These are phyloP conservation scores for Eira barbara DNA, from an alignment of 2,113 vertebrate genomes.

Conservation along the genomic window DNA sequence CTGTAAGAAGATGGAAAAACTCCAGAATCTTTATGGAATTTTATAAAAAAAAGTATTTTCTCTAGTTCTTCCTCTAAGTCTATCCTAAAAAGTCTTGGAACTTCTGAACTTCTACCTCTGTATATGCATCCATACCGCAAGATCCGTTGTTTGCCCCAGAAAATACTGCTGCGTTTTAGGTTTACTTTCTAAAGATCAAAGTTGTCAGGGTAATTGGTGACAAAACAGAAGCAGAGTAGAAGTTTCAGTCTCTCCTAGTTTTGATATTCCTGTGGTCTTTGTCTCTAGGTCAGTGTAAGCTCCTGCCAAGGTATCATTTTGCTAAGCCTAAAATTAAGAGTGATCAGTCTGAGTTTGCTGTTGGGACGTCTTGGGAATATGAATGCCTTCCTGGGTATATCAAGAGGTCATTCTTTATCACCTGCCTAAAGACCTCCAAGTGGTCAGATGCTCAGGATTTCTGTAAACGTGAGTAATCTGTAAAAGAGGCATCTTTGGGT, in stretches of 20 bases:
- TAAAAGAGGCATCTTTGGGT: background rate
- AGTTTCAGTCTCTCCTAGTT: background rate
- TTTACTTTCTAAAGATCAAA: background rate
- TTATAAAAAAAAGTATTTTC: background rate
- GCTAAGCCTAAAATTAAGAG: constrained; percentile 73
- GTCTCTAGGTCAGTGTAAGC: constrained; percentile 74
- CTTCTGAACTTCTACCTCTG: background rate
- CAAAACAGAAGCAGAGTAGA: background rate
- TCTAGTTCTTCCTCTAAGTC: background rate
- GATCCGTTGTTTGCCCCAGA: background rate
- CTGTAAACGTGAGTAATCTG: constrained; percentile 81
- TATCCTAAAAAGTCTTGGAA: background rate
- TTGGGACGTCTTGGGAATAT: constrained; percentile 76
- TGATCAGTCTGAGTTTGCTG: constrained; percentile 72
- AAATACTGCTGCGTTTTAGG: background rate
- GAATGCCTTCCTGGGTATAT: constrained; percentile 75
- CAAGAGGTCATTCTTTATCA: constrained; percentile 52
- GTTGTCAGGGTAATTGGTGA: background rate
- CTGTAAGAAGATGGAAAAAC: background rate
- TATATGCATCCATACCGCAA: background rate
- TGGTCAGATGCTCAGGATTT: constrained; percentile 76
- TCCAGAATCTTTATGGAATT: background rate
- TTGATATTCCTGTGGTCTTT: constrained; percentile 67
- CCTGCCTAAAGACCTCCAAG: constrained; percentile 69
- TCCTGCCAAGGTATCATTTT: constrained; percentile 68